Conservation (phyloP, 2,888 invertebrate genomes). For the Pilophorus perplexus region DNA sequence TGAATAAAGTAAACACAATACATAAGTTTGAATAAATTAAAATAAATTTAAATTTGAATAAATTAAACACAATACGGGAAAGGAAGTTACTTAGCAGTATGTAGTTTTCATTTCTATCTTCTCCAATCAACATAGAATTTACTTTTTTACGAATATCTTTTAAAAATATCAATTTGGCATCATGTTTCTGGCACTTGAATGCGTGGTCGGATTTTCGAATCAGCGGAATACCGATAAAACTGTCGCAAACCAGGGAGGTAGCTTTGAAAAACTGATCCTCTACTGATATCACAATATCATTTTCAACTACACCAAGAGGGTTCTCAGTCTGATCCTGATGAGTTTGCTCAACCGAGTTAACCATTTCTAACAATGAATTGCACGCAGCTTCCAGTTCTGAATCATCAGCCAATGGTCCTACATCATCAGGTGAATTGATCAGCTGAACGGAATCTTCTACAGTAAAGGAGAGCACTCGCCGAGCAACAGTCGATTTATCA, state of each 20-base stretch:
- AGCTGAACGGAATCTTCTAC: too few relatives aligned
- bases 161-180: constrained; percentile 8
- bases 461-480: too few relatives aligned
- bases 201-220: constrained; percentile 2
- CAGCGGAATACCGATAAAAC: constrained; percentile 2
- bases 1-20: too few relatives aligned
- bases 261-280: not conserved
- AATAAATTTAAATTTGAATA: too few relatives aligned
- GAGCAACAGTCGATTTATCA: too few relatives aligned
- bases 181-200: not conserved
- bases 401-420: not conserved
- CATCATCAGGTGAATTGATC: too few relatives aligned
- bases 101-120: too few relatives aligned
- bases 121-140: too few relatives aligned
- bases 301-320: constrained; percentile 8
- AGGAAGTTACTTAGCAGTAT: too few relatives aligned
- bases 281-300: not conserved
- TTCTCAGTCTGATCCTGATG: constrained; percentile 10
- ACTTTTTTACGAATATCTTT: constrained; percentile 3
- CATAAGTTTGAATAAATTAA: too few relatives aligned
- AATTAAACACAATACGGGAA: constrained; percentile 4
- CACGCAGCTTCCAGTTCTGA: constrained; percentile 4
- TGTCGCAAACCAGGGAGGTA: constrained; percentile 5
- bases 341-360: not conserved
- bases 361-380: constrained; percentile 6